Base-by-base conservation (phyloP, 2,113 vertebrate genomes). In the Panurus biarmicus region DNA sequence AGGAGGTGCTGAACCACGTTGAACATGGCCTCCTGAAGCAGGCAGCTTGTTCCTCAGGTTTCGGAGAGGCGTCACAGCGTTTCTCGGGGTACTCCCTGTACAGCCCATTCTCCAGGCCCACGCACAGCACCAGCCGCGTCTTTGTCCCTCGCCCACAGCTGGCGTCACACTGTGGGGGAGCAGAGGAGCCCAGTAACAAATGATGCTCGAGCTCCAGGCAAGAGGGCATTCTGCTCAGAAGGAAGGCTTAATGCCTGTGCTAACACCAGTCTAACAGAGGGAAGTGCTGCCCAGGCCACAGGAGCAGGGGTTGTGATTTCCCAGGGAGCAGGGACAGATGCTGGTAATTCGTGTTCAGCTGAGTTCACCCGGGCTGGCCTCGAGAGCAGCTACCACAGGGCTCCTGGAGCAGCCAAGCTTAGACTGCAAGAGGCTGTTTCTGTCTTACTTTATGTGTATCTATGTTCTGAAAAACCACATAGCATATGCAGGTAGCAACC, bases 1-100 rank as follows among this genome's bases (percentile, higher is more conserved):
- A 99, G 81, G 98, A 97, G 11, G 98, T 98, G 54, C 96, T 98
- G 96, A 99, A 98, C 98, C 98, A 98, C 0, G 97, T 98, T 31
- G 98, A 98, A 44, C 98, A 98, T 1, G 98, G 98, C 76, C 98
- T 98, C 96, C 98, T 98, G 88, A 98, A 98, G 70, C 98, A 98
- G 45, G 97, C 89, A 9, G 96, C 97, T 62, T 93, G 97, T 19
- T 93, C 95, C 86, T 98, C 97, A 1, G 98, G 98, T 88, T 96
- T 98, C 19, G 78, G 94, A 28, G 70, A 62, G 21, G 57, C 89
- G 16, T 97, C 89, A 38, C 98, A 98, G 78, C 5, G 96, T 64
- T 90, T 82, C 62, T 98, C 97, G 0, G 97, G 97, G 80, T 98
- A 98, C 87, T 98, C 98, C 92, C 96, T 97, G 89, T 98, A 98